Evolutionary conservation across 2,113 vertebrate genomes (phyloP).

Genomic region (Tetrao urogallus): DNA sequence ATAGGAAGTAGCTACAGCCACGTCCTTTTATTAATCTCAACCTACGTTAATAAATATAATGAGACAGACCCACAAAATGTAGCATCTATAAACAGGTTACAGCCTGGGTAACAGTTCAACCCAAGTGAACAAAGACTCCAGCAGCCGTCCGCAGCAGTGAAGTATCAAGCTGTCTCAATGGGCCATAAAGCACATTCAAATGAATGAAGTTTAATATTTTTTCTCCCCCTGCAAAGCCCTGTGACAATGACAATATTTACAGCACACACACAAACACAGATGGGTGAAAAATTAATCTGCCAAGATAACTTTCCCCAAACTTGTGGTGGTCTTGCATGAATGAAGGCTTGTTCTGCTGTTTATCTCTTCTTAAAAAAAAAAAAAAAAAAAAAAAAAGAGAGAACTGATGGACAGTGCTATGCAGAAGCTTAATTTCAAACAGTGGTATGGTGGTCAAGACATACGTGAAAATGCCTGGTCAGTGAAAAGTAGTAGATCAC

Average conservation of each 20-base stretch:
- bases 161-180: not conserved
- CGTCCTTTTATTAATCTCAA: not conserved
- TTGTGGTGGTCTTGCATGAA: not conserved
- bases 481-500: not conserved
- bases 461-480: not conserved
- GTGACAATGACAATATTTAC: constrained; percentile 34
- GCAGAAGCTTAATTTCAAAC: constrained; percentile 10
- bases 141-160: not conserved
- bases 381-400: not conserved
- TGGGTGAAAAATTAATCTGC: constrained; percentile 27
- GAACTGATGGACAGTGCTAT: not conserved
- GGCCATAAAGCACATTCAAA: not conserved
- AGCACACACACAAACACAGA: constrained; percentile 6
- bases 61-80: not conserved
- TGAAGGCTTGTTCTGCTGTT: not conserved
- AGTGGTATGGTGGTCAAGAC: not conserved
- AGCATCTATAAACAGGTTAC: not conserved
- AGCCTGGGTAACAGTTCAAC: not conserved
- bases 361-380: not conserved
- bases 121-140: not conserved
- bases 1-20: accelerated
- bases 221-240: not conserved
- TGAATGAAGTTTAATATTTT: not conserved
- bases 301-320: constrained; percentile 14
- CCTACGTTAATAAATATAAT: not conserved